Percentiles rank a stretch among this genome's conserved stretches.
Conservation (phyloP, 2,888 invertebrate species). For the Melieria omissa region DNA sequence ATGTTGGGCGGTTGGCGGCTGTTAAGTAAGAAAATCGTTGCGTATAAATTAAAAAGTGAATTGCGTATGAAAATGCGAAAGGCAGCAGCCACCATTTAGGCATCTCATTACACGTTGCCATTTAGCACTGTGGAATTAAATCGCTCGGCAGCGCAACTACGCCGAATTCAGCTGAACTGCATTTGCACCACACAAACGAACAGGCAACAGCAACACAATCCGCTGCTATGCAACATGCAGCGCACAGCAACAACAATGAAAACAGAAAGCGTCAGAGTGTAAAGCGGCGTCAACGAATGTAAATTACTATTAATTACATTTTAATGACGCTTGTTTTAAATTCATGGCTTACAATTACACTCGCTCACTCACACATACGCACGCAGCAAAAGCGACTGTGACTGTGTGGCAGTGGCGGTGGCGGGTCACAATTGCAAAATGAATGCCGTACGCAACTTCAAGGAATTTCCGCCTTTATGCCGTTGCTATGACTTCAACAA, state of each 20-base stretch:
- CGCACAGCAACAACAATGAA: too few species aligned
- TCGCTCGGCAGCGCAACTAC: too few species aligned
- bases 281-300: slow-evolving; percentile 41
- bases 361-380: slow-evolving; percentile 14
- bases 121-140: too few species aligned
- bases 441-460: slow-evolving; percentile 40
- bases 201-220: too few species aligned
- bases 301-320: slow-evolving; percentile 64
- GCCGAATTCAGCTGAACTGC: too few species aligned
- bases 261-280: too few species aligned
- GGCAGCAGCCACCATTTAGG: slow-evolving; percentile 11
- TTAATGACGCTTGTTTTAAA: slow-evolving; percentile 63
- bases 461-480: too few species aligned
- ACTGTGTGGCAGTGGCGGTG: slow-evolving; percentile 5
- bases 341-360: slow-evolving; percentile 58
- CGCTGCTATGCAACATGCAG: too few species aligned
- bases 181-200: too few species aligned
- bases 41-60: slow-evolving; percentile 1
- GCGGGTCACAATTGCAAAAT: slow-evolving; percentile 38
- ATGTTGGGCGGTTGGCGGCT: neutral
- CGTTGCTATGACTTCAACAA: too few species aligned
- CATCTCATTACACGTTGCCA: too few species aligned
- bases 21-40: neutral
- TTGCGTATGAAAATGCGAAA: slow-evolving; percentile 15
- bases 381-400: slow-evolving; percentile 8